Base-by-base conservation (phyloP, 2,888 invertebrate genomes). In the Drosophila formosana region DNA sequence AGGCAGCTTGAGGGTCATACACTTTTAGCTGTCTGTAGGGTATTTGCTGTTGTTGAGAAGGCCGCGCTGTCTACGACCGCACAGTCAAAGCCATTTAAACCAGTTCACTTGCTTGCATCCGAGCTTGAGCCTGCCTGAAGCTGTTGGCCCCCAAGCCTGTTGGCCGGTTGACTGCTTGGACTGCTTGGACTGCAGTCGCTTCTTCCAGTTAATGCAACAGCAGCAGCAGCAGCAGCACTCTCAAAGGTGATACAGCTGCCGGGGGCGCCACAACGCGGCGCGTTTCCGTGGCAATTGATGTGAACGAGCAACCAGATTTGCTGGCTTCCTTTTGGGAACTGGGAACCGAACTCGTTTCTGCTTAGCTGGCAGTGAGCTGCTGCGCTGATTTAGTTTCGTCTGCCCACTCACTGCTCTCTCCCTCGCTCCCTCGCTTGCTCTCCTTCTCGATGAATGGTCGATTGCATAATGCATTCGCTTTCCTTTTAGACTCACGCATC, bases 361-460 rank as follows among this genome's bases (percentile, higher is more conserved):
- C 11, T 30, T n/a, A 49, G 57, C 50, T 25, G 37, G 7, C 6
- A 13, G 9, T 28, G 18, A 45, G 62, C 50, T 37, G 55, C 26
- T 60, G 85, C 58, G 67, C 85, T 83, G 88, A 87, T 83, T 83
- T 82, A 84, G 88, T 83, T 83, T 82, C 71, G 64, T 75, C 80
- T 60, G 55, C 66, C 53, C 66, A 66, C 66, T 75, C 61, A 37
- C 37, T 6, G 30, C 30, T 30, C 30, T 7, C 28, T 34, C 11
- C 4, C n/a, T 34, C 34, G 1, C 34, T 32, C 32, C 8, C 32
- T 11, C 34, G 4, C 11, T 34, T 3, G 0, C 6, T 0, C 30
- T 30, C 30, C 7, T 7, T 30, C 30, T 30, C 30, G 5, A 4
- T 50, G 50, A 55, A 34, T 56, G 66, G 32, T 9, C 50, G 37